These are phyloP conservation scores for Allolobophora icterica DNA, from an alignment of 2,888 invertebrate species.

Conservation along the genomic window DNA sequence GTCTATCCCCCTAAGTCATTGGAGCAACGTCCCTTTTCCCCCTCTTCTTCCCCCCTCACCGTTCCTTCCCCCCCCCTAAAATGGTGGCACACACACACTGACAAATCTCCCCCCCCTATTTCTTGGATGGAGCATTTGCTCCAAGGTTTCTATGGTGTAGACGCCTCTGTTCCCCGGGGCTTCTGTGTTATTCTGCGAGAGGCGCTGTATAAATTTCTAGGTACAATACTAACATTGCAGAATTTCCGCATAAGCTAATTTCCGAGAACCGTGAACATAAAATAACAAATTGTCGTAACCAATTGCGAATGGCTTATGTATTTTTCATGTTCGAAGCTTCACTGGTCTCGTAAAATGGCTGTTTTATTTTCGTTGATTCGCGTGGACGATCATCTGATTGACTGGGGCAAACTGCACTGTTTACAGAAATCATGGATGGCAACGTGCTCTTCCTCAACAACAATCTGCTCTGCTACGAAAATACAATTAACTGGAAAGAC, in stretches of 20 bases:
- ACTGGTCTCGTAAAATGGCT: neutral
- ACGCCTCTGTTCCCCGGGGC: too few species aligned
- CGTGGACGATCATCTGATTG: neutral
- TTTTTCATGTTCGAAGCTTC: neutral
- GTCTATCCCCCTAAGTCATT: too few species aligned
- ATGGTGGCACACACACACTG: too few species aligned
- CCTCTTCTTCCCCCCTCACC: too few species aligned
- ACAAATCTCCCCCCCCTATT: too few species aligned
- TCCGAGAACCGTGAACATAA: neutral
- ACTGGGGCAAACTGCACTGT: neutral
- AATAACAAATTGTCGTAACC: neutral
- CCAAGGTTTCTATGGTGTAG: too few species aligned
- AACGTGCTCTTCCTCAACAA: slow-evolving; percentile 91
- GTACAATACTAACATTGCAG: too few species aligned
- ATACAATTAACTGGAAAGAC: slow-evolving; percentile 91
- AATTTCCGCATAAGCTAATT: neutral
- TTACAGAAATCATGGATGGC: slow-evolving; percentile 83
- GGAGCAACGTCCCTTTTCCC: too few species aligned
- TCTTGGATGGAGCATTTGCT: too few species aligned
- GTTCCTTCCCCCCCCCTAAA: too few species aligned
- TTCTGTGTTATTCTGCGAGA: too few species aligned
- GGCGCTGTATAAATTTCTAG: too few species aligned
- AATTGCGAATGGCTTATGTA: neutral
- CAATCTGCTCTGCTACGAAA: slow-evolving; percentile 90
- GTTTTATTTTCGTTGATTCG: neutral